A percentile compares a stretch with the other conserved stretches of the same genome.
phyloP scores from a whole-genome alignment of 2,113 vertebrate species.

The Microtus richardsoni region DNA sequence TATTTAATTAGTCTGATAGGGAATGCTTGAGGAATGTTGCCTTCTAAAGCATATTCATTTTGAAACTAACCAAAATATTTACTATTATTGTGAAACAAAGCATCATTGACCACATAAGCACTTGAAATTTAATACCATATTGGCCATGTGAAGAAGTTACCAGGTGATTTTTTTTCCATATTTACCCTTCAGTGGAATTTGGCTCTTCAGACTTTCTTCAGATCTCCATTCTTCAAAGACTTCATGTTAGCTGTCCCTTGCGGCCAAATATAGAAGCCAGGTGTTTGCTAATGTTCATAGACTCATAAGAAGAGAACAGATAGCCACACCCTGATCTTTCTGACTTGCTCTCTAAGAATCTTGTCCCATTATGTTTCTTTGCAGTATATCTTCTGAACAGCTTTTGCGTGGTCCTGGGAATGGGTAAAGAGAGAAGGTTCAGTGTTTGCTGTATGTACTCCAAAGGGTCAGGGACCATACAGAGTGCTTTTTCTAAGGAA shows the following conservation, averaged over 20 bases:
- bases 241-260: not conserved
- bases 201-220: not conserved
- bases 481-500: not conserved
- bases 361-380: not conserved
- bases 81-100: not conserved
- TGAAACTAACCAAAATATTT: not conserved
- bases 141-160: not conserved
- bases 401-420: not conserved
- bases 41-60: not conserved
- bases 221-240: not conserved
- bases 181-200: not conserved
- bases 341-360: not conserved
- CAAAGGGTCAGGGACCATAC: not conserved
- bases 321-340: not conserved
- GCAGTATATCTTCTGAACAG: not conserved
- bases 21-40: not conserved
- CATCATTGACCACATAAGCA: not conserved
- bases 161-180: not conserved
- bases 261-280: not conserved
- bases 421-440: not conserved
- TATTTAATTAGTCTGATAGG: not conserved
- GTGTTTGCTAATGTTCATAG: not conserved
- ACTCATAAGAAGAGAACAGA: not conserved
- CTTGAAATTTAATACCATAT: not conserved
- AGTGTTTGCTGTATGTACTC: not conserved